phyloP scores from a whole-genome alignment of 2,113 vertebrate genomes.

The Phyllopteryx taeniolatus region DNA sequence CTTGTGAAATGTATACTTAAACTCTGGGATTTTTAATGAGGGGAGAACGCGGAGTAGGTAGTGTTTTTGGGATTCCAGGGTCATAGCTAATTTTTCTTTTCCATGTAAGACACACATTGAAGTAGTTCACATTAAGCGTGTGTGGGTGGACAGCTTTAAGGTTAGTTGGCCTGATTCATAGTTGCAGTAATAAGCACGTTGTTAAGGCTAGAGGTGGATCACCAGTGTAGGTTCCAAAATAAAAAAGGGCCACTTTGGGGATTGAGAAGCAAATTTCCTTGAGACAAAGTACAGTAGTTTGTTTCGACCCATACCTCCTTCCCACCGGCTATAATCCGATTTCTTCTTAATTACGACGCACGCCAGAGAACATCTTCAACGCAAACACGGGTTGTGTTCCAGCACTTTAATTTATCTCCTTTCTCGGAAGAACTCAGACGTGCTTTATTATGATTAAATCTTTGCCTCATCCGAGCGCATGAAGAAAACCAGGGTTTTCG shows the following conservation, averaged over 20 bases:
- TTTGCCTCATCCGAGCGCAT: not conserved
- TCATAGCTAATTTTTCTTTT: not conserved
- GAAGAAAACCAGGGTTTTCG: not conserved
- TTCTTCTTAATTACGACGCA: not conserved
- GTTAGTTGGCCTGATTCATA: not conserved
- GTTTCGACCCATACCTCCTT: not conserved
- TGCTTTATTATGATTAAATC: not conserved
- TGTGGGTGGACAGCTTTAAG: not conserved
- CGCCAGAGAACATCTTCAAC: not conserved
- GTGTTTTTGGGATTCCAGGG: not conserved
- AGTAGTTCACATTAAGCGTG: not conserved
- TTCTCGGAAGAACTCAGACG: too few relatives aligned
- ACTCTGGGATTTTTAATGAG: slow-evolving; percentile 1
- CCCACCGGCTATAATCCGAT: not conserved
- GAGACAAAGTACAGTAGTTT: not conserved
- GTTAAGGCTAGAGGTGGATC: slow-evolving; percentile 1
- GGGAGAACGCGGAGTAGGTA: not conserved
- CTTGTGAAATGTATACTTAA: slow-evolving; percentile 7
- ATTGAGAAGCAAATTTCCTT: not conserved
- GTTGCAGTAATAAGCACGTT: slow-evolving; percentile 1
- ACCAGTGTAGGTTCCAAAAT: not conserved
- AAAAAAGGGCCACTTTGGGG: not conserved
- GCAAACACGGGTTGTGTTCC: not conserved
- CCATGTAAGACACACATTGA: not conserved
- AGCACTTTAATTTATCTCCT: not conserved